Conservation (phyloP, 2,888 invertebrate species). For the Halocaridina rubra region DNA sequence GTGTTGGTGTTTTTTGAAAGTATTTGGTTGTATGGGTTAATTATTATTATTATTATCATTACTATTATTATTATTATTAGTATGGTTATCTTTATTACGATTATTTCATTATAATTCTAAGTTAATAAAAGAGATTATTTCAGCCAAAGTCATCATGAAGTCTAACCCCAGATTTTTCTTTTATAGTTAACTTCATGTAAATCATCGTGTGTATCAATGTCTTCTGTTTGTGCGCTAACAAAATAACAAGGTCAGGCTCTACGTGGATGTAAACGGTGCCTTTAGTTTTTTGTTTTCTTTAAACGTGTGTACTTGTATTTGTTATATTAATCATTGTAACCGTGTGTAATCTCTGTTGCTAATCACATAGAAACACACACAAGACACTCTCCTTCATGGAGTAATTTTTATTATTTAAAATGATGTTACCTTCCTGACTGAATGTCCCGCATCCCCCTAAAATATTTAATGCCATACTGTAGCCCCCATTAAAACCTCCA, state of each 20-base stretch:
- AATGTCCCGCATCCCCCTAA: too few species aligned
- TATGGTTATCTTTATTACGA: too few species aligned
- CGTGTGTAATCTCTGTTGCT: slow-evolving; percentile 48
- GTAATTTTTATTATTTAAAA: too few species aligned
- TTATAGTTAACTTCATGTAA: slow-evolving; percentile 59
- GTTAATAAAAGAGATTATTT: slow-evolving; percentile 20
- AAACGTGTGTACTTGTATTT: slow-evolving; percentile 38
- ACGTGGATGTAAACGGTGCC: slow-evolving; percentile 48
- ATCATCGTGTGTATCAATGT: slow-evolving; percentile 55
- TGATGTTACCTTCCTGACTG: too few species aligned
- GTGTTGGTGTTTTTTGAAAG: slow-evolving; percentile 46
- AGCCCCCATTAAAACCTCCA: too few species aligned
- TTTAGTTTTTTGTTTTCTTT: slow-evolving; percentile 52
- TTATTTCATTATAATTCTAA: slow-evolving; percentile 36
- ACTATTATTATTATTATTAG: too few species aligned
- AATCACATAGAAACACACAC: too few species aligned
- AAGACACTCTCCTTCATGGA: slow-evolving; percentile 58
- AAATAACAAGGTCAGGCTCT: slow-evolving; percentile 51
- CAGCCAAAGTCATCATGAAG: slow-evolving; percentile 11
- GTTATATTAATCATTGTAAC: too few species aligned
- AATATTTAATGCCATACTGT: too few species aligned
- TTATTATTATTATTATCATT: too few species aligned
- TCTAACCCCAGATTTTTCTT: slow-evolving; percentile 55
- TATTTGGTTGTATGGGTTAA: slow-evolving; percentile 35
- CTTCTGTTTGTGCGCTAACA: slow-evolving; percentile 57